Conservation (phyloP, 2,888 invertebrate species). For the Zele albiditarsus region DNA sequence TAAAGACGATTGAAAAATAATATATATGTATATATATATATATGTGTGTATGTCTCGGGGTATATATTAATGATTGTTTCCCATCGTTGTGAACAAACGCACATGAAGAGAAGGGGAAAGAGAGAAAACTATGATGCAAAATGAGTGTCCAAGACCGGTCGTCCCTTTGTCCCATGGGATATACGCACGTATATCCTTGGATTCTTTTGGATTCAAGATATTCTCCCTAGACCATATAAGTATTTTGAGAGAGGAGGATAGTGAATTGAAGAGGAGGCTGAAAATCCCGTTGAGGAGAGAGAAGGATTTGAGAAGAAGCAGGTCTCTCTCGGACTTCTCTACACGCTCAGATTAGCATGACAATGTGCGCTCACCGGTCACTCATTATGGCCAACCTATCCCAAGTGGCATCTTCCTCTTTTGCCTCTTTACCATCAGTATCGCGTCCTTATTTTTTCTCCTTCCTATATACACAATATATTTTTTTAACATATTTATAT, state of each 20-base stretch:
- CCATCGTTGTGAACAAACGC: constrained; percentile 33
- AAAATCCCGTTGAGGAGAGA: neutral
- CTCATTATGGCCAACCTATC: constrained; percentile 66
- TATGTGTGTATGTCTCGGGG: too few species aligned
- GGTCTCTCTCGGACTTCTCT: constrained; percentile 52
- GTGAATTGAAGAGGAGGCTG: constrained; percentile 4
- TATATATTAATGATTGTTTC: constrained; percentile 56
- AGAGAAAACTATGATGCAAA: neutral
- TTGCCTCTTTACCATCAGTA: constrained; percentile 30
- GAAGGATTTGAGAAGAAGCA: constrained; percentile 29
- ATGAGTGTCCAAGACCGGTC: constrained; percentile 61
- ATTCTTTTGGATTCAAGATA: constrained; percentile 49
- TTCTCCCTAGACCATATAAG: constrained; percentile 53
- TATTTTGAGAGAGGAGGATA: constrained; percentile 33
- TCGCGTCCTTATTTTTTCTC: constrained; percentile 32
- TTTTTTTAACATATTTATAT: constrained; percentile 26
- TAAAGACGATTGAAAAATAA: constrained; percentile 32
- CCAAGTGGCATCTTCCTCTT: constrained; percentile 49
- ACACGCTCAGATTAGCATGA: constrained; percentile 66
- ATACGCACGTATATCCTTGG: constrained; percentile 47
- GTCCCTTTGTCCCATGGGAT: constrained; percentile 64
- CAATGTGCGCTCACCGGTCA: constrained; percentile 69
- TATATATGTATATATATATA: neutral
- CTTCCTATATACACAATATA: constrained; percentile 40
- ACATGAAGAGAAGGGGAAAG: constrained; percentile 32